These are phyloP conservation scores for Triplophysa tibetana DNA, from an alignment of 2,113 vertebrate species.

Conservation along the genomic window DNA sequence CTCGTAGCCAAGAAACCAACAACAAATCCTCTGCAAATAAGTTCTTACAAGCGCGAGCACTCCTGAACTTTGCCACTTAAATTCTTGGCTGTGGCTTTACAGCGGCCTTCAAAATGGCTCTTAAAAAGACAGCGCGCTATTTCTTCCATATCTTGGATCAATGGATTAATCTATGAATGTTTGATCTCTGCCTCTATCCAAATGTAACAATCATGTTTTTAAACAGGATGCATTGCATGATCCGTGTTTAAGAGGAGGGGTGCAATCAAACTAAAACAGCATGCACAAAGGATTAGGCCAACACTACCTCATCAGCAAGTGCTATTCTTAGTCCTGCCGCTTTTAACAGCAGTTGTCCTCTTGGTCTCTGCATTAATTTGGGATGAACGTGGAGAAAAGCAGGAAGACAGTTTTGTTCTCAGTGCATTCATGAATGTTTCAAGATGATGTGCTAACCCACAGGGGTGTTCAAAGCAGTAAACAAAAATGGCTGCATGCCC, in stretches of 20 bases:
- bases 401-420: neutral
- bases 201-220: neutral
- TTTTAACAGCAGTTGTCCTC: slow-evolving; percentile 42
- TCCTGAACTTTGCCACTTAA: slow-evolving; percentile 27
- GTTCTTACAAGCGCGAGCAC: slow-evolving; percentile 47
- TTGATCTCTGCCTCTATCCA: neutral
- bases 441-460: neutral
- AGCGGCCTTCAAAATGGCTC: neutral
- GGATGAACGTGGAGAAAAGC: neutral
- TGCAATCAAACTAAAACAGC: slow-evolving; percentile 8
- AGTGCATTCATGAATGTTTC: neutral
- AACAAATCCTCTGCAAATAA: slow-evolving; percentile 35
- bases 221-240: neutral
- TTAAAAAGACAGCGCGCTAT: slow-evolving; percentile 18
- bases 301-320: slow-evolving; percentile 47
- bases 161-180: neutral
- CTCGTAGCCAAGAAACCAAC: slow-evolving; percentile 48
- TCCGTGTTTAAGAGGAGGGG: neutral
- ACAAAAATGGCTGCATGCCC: neutral
- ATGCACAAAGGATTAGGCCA: slow-evolving; percentile 50
- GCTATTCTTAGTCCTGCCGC: slow-evolving; percentile 48
- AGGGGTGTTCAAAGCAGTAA: neutral
- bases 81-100: slow-evolving; percentile 26
- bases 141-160: neutral
- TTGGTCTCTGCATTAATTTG: slow-evolving; percentile 27